These are phyloP conservation scores for Sturnira hondurensis DNA, from an alignment of 2,113 vertebrate species.

Conservation along the genomic window DNA sequence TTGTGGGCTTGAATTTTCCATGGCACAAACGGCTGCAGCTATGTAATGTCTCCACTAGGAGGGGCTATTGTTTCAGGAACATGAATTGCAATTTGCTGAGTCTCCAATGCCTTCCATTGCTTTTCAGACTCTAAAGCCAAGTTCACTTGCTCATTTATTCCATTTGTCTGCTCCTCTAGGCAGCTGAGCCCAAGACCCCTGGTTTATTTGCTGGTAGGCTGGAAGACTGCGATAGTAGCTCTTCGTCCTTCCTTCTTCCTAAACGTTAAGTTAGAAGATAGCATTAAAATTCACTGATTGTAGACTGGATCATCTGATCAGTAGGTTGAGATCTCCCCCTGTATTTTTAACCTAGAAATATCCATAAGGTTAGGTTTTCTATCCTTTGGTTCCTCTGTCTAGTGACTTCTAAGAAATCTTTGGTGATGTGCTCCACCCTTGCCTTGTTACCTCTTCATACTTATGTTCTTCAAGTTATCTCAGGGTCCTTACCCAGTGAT, in stretches of 20 bases:
- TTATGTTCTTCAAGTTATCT: background rate
- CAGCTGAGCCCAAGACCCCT: background rate
- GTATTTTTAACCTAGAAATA: background rate
- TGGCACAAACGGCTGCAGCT: background rate
- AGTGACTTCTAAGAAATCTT: background rate
- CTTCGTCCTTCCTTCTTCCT: background rate
- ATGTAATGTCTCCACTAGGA: background rate
- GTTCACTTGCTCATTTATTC: background rate
- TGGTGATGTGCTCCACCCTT: background rate
- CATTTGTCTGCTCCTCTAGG: background rate
- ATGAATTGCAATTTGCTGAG: background rate
- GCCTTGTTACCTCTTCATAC: background rate
- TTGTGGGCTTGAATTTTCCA: background rate
- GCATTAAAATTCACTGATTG: background rate
- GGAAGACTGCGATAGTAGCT: background rate
- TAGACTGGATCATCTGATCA: background rate
- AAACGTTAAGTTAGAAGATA: background rate
- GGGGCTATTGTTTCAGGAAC: background rate
- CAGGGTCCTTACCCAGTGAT: background rate
- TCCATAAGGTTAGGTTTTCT: background rate
- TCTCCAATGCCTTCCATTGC: background rate
- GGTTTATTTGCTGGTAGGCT: background rate
- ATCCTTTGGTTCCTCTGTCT: background rate
- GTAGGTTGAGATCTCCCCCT: background rate
- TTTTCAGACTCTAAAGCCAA: background rate